Evolutionary conservation across 1,140 invertebrate genomes (phyloP).

Genomic region (Zaprionus davidi): DNA sequence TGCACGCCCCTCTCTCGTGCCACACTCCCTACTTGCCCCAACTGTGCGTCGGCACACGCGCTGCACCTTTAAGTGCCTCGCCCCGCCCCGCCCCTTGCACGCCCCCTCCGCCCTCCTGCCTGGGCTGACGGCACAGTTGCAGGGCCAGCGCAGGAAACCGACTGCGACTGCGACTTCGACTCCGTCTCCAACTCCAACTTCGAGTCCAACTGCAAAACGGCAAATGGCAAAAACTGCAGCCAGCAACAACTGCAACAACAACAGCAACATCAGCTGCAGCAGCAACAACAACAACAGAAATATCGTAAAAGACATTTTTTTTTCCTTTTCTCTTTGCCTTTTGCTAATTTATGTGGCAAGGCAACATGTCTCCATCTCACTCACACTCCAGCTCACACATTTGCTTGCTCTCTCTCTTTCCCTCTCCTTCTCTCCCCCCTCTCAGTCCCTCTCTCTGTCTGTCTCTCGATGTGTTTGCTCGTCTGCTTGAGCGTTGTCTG

Average conservation of each 20-base stretch:
- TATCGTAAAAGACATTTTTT: slow-evolving; percentile 78
- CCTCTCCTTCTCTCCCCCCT: too few relatives aligned
- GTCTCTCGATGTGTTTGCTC: slow-evolving; percentile 1
- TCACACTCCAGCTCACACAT: slow-evolving; percentile 3
- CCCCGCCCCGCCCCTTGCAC: slow-evolving; percentile 15
- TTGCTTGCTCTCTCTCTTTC: slow-evolving; percentile 7
- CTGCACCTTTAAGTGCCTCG: slow-evolving; percentile 78
- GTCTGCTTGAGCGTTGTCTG: slow-evolving; percentile 48
- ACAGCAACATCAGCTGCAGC: slow-evolving; percentile 11
- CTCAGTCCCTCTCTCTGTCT: neutral
- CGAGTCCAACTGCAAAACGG: slow-evolving; percentile 36
- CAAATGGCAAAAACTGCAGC: slow-evolving; percentile 40
- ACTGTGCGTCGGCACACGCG: slow-evolving; percentile 74
- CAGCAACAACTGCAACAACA: slow-evolving; percentile 33
- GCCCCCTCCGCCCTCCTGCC: neutral
- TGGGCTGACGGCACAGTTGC: slow-evolving; percentile 27
- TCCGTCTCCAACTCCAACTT: slow-evolving; percentile 29
- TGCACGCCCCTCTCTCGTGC: neutral
- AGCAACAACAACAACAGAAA: slow-evolving; percentile 27
- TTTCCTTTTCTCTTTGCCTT: slow-evolving; percentile 50
- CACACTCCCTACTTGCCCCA: neutral
- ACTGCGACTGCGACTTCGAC: slow-evolving; percentile 32
- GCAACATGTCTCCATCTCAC: slow-evolving; percentile 24
- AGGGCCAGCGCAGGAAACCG: slow-evolving; percentile 46
- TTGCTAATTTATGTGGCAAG: slow-evolving; percentile 77